Evolutionary conservation across 2,888 invertebrate genomes (phyloP).

Genomic region (Drosophila ezoana): DNA sequence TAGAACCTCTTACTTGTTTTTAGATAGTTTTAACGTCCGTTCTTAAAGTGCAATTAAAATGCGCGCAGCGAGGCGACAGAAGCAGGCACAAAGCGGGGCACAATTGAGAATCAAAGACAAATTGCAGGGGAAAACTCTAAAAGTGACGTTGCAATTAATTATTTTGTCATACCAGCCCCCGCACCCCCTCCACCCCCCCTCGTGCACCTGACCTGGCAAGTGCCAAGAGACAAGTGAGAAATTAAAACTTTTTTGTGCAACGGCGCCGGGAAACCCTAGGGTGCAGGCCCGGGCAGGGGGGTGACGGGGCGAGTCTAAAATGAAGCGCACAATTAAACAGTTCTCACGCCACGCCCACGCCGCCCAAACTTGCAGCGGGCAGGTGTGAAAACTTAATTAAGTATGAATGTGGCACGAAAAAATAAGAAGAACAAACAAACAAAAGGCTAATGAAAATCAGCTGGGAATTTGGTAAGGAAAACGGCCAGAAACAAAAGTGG

Average conservation of each 20-base stretch:
- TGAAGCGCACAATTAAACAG: constrained; percentile 80
- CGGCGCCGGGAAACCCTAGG: constrained; percentile 7
- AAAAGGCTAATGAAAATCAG: constrained; percentile 11
- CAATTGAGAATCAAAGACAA: constrained; percentile 69
- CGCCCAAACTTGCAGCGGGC: constrained; percentile 11
- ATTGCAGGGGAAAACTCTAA: constrained; percentile 66
- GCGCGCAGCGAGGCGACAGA: too few species aligned
- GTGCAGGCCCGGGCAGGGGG: constrained; percentile 5
- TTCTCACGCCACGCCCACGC: constrained; percentile 51
- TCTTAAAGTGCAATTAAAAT: constrained; percentile 43
- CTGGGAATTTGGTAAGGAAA: too few species aligned
- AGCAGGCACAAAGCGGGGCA: constrained; percentile 18
- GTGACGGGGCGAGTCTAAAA: constrained; percentile 73
- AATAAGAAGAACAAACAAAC: not conserved
- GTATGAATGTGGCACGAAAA: constrained; percentile 38
- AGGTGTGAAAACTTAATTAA: constrained; percentile 73
- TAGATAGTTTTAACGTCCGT: not conserved
- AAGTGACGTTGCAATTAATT: constrained; percentile 75
- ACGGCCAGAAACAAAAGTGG: constrained; percentile 1
- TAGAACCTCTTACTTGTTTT: too few species aligned
- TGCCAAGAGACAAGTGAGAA: constrained; percentile 73
- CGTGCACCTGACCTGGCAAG: constrained; percentile 51
- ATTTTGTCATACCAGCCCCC: constrained; percentile 55
- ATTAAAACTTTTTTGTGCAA: constrained; percentile 65
- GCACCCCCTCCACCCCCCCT: not conserved